Evolutionary conservation across 2,113 vertebrate genomes (phyloP), one percentile per base, ranked within the genome.

Genomic region (Diphyllodes magnificus): DNA sequence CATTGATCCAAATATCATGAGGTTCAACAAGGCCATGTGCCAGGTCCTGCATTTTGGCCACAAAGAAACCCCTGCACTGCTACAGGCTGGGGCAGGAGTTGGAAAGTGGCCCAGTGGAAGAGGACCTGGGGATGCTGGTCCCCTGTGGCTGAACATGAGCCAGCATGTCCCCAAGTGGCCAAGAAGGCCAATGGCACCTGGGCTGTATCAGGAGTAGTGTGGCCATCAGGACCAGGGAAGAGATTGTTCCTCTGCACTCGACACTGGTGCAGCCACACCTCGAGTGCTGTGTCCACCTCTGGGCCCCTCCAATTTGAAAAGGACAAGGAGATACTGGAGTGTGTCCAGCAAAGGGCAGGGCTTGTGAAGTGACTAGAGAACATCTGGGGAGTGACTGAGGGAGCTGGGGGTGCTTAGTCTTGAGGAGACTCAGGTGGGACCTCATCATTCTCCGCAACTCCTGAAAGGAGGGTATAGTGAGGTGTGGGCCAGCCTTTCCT

Each of bases 221-320:
- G 35, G 15, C 25, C 70, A 54, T 12, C 40, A 47, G 63, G 25
- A 61, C 10, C 20, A 42, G 35, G 53, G 25, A 11, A 13, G 12
- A 8, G 17, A 35, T 33, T 82, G 11, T 54, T 22, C 5, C 17
- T 8, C 47, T 19, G 12, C 23, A 1, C 25, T 40, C 0, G 0
- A 25, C 22, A 8, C 54, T 31, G 40, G 18, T 28, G 40, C 23
- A 12, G 63, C 40, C 0, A 0, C 71, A 23, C 40, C 63, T 56
- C 0, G 0, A 49, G 25, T 14, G 23, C 35, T 37, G 47, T 7
- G 0, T 11, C 25, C 25, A 5, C 0, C 30, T 54, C 40, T 49
- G 35, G 22, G 7, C 3, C 10, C 6, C 20, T 23, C 7, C 23
- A 27, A 11, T 23, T 11, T 16, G 49, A 19, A 76, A 40, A 35